phyloP scores from a whole-genome alignment of 2,113 vertebrate genomes.

The Actinemys pallida region DNA sequence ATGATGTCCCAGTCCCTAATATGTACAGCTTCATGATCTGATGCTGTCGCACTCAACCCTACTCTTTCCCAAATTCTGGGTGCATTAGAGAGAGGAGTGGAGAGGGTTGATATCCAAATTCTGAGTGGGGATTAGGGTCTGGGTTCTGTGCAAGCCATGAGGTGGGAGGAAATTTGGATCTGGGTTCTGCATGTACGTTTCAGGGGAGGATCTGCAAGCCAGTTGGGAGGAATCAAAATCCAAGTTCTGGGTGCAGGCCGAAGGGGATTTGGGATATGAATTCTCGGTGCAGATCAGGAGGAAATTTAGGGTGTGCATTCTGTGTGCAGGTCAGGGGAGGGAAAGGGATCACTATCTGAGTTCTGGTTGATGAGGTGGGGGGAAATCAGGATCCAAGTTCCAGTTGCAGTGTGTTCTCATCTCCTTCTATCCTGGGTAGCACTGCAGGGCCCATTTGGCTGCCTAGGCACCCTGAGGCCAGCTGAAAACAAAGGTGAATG shows the following conservation, averaged over 20 bases:
- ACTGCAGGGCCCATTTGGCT: not conserved
- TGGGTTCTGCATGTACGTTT: not conserved
- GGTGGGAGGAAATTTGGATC: not conserved
- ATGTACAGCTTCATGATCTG: not conserved
- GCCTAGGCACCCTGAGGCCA: not conserved
- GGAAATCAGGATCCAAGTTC: not conserved
- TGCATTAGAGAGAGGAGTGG: not conserved
- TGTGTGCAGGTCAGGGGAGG: not conserved
- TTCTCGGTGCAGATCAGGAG: not conserved
- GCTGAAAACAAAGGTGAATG: not conserved
- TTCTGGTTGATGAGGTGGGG: not conserved
- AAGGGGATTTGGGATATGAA: not conserved
- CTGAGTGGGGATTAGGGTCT: not conserved
- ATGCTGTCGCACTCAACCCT: not conserved
- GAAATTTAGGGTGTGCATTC: not conserved
- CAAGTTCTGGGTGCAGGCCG: not conserved
- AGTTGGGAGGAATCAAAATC: not conserved
- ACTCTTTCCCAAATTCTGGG: not conserved
- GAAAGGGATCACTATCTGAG: not conserved
- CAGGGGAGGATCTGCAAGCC: not conserved
- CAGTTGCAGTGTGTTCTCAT: not conserved
- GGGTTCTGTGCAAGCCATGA: not conserved
- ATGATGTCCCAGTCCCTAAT: not conserved
- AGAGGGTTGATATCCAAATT: not conserved
- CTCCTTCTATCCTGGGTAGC: not conserved